phyloP scores from a whole-genome alignment of 1,140 invertebrate genomes.

The Amyelois transitella region DNA sequence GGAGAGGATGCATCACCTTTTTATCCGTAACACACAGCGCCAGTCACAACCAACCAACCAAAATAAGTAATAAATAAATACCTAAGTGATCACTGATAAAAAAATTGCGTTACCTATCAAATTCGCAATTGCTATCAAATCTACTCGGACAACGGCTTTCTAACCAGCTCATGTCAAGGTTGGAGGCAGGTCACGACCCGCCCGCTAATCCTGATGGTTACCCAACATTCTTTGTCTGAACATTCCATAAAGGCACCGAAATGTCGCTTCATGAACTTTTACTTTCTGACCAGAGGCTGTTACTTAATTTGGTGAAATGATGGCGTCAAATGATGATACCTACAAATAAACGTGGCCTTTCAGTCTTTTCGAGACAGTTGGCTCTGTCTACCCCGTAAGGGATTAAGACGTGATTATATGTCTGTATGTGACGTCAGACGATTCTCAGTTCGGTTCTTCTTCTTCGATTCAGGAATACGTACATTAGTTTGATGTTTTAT shows the following conservation, averaged over 20 bases:
- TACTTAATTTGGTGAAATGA: background rate
- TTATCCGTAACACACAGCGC: background rate
- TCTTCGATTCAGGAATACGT: no score
- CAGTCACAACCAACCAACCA: background rate
- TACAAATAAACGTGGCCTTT: no score
- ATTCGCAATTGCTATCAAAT: background rate
- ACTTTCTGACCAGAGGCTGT: background rate
- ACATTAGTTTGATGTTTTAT: no score
- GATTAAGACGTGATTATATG: no score
- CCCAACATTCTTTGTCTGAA: conserved; percentile 18
- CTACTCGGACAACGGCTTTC: background rate
- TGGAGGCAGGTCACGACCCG: conserved; percentile 44
- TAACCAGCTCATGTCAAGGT: conserved; percentile 43
- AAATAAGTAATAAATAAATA: background rate
- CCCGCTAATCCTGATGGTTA: conserved; percentile 35
- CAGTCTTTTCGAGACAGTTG: no score
- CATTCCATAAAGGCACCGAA: conserved; percentile 8
- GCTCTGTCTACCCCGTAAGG: no score
- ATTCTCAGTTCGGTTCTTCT: no score
- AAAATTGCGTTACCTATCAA: background rate
- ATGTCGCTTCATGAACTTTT: conserved; percentile 4
- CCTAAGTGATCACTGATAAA: background rate
- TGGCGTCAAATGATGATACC: background rate
- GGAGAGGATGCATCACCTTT: no score
- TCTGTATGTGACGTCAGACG: no score